phyloP scores from a whole-genome alignment of 2,113 vertebrate species.

The Odocoileus virginianus region DNA sequence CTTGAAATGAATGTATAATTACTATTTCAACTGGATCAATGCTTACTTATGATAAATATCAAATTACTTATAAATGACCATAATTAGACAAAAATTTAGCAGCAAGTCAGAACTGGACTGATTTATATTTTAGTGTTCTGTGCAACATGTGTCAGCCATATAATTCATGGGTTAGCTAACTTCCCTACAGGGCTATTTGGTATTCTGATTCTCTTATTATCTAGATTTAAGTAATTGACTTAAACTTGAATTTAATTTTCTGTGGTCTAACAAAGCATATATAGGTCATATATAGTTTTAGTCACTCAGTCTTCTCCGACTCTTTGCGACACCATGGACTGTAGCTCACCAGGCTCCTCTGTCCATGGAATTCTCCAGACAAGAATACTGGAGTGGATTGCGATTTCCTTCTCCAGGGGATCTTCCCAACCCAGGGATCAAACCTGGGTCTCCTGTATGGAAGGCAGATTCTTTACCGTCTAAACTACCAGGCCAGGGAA shows the following conservation, averaged over 20 bases:
- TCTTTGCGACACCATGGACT: not conserved
- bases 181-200: not conserved
- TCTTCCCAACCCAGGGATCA: not conserved
- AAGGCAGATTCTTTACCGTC: not conserved
- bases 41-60: not conserved
- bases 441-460: not conserved
- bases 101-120: not conserved
- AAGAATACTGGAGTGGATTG: not conserved
- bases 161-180: not conserved
- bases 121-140: not conserved
- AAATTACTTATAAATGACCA: not conserved
- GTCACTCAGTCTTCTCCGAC: not conserved
- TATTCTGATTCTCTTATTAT: not conserved
- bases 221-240: not conserved
- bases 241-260: not conserved
- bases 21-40: not conserved
- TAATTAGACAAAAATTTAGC: not conserved
- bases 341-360: not conserved
- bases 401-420: not conserved
- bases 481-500: not conserved
- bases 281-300: not conserved
- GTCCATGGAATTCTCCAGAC: not conserved
- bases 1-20: not conserved
- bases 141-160: not conserved
- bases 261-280: not conserved